Evolutionary conservation across 2,113 vertebrate genomes (phyloP), one percentile per base, ranked within the genome.

Genomic region (Brachionichthys hirsutus): DNA sequence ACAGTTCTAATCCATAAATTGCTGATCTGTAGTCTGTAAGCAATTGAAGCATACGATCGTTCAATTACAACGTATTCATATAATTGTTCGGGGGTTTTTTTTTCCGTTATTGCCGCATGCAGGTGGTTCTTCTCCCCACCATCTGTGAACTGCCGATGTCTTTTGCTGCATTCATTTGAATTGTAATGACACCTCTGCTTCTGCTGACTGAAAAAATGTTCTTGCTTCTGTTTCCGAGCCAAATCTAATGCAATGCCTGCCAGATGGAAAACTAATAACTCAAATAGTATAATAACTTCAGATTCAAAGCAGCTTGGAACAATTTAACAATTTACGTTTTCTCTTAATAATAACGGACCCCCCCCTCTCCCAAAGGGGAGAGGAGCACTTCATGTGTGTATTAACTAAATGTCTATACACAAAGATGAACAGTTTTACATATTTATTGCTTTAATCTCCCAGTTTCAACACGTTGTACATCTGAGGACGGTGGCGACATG

Each of bases 61-160:
- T 44, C 14, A 18, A 51, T 70, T 51, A 66, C 60, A 45, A 51
- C 44, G n/a, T 18, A 20, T 30, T 73, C 59, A 54, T 17, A 61
- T 50, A 52, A 54, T 57, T 16, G 55, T 40, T 45, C 9, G 35
- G 42, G 6, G 62, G 35, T 30, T 35, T 1, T 50, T 62, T 24
- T 54, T 34, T 56, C 6, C 49, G 24, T 1, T 50, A 62, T 30
- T 54, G 34, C 56, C 15, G 63, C 38, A 17, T 67, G 30, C 59
- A 70, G 38, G 62, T 70, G 77, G 12, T 67, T 67, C 46, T 40
- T 47, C 56, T 67, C 46, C 12, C 40, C 52, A 3, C 61, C 75
- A 62, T 67, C 54, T 76, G 61, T 20, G 40, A 48, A 42, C 60
- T 52, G 57, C 54, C 57, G 30, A 18, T 40, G 55, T 59, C 51